Evolutionary conservation across 2,113 vertebrate genomes (phyloP).

Genomic region (Taxidea taxus): DNA sequence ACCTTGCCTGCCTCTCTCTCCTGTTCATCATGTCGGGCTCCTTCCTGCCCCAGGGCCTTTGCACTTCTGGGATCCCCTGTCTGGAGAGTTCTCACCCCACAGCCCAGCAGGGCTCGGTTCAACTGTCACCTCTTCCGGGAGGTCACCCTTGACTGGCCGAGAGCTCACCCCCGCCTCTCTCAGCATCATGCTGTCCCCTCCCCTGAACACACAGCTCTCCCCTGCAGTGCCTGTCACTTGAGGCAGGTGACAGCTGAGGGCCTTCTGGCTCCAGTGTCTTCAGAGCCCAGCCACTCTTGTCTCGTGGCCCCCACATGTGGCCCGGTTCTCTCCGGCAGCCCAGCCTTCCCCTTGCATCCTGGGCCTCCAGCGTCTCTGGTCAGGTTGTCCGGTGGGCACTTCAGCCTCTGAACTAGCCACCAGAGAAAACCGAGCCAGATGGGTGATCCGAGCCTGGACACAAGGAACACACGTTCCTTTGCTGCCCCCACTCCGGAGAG

Average conservation of each 20-base stretch:
- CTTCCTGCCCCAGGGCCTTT: neutral
- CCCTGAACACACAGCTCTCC: neutral
- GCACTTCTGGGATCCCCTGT: neutral
- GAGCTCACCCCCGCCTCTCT: neutral
- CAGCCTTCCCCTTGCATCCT: neutral
- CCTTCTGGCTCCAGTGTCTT: neutral
- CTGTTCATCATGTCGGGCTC: rapidly evolving
- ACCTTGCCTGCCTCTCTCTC: neutral
- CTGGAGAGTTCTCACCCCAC: neutral
- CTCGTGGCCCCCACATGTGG: rapidly evolving
- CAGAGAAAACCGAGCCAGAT: neutral
- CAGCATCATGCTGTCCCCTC: neutral
- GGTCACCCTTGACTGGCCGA: neutral
- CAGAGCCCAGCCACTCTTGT: neutral
- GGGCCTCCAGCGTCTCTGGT: neutral
- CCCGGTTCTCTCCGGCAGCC: neutral
- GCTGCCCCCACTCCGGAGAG: rapidly evolving
- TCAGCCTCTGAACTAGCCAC: neutral
- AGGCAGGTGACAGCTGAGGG: neutral
- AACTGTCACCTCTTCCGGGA: neutral
- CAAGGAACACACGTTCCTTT: rapidly evolving
- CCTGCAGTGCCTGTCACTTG: neutral
- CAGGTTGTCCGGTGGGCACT: neutral
- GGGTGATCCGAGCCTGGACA: neutral
- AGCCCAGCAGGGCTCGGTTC: neutral